Evolutionary conservation across 1,140 invertebrate species (phyloP).

Genomic region (Conus betulinus): DNA sequence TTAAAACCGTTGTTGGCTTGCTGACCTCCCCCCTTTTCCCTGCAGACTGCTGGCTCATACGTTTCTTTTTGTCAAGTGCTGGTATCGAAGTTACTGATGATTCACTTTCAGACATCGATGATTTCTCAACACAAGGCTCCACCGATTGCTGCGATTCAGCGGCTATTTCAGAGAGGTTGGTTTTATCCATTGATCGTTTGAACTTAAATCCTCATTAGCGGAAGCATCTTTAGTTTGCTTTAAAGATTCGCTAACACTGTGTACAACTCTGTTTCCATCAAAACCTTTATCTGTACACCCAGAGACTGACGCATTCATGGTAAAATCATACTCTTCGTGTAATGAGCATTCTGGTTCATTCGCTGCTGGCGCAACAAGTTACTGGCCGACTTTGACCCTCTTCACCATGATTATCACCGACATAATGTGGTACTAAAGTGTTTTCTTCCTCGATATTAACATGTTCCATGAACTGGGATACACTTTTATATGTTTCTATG

Average conservation of each 20-base stretch:
- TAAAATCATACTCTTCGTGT: neutral
- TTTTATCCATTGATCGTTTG: no score
- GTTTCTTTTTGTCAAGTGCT: neutral
- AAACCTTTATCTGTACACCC: neutral
- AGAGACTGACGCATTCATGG: no score
- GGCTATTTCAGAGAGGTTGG: neutral
- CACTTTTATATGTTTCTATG: constrained; percentile 16
- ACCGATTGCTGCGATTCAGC: neutral
- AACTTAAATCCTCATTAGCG: neutral
- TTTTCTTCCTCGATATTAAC: neutral
- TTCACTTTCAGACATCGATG: no score
- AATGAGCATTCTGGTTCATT: neutral
- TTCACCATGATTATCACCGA: no score
- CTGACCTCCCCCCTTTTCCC: neutral
- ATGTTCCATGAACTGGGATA: neutral
- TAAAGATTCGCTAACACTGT: neutral
- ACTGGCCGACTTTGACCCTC: no score
- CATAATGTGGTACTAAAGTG: no score
- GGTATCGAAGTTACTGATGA: no score
- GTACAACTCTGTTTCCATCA: neutral
- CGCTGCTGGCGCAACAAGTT: no score
- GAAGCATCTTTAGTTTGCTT: neutral
- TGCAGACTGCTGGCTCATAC: neutral
- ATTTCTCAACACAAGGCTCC: no score
- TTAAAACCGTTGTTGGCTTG: neutral